These are phyloP conservation scores for Pteria penguin DNA, from an alignment of 2,888 invertebrate species.

Conservation along the genomic window DNA sequence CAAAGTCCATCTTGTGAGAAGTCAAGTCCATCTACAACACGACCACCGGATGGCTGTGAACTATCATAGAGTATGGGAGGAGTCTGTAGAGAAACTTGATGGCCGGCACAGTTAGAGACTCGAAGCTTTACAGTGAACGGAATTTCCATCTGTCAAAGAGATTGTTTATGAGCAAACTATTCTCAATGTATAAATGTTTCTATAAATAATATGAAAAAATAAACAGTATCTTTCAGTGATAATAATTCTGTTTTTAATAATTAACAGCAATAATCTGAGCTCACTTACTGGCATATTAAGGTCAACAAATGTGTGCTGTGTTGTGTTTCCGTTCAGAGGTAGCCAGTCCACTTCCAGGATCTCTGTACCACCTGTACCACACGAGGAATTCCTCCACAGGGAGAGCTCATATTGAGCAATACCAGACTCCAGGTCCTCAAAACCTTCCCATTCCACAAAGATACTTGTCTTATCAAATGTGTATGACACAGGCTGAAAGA, in stretches of 20 bases:
- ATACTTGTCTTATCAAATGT: slow-evolving; percentile 30
- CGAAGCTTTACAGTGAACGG: slow-evolving; percentile 47
- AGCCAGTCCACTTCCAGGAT: slow-evolving; percentile 35
- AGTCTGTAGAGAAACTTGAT: slow-evolving; percentile 11
- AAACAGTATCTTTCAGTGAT: no score
- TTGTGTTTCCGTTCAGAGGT: slow-evolving; percentile 27
- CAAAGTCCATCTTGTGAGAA: slow-evolving; percentile 47
- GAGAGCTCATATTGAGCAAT: slow-evolving; percentile 42
- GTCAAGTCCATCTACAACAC: slow-evolving; percentile 47
- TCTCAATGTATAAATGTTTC: no score
- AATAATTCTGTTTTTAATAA: no score
- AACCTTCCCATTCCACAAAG: slow-evolving; percentile 49
- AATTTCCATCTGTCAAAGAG: slow-evolving; percentile 5
- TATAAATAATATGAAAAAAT: no score
- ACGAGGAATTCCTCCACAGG: slow-evolving; percentile 40
- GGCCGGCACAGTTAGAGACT: slow-evolving; percentile 50
- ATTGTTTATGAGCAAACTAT: no score
- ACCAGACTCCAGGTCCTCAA: slow-evolving; percentile 49
- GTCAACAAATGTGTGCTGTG: slow-evolving; percentile 45
- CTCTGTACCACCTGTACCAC: slow-evolving; percentile 19
- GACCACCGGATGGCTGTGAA: slow-evolving; percentile 44
- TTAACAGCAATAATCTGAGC: no score
- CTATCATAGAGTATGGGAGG: slow-evolving; percentile 48
- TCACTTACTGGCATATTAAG: slow-evolving; percentile 35
- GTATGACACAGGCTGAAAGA: slow-evolving; percentile 47